phyloP scores from a whole-genome alignment of 53 echinoderm and acorn worm species.

The Echinometra lucunter region DNA sequence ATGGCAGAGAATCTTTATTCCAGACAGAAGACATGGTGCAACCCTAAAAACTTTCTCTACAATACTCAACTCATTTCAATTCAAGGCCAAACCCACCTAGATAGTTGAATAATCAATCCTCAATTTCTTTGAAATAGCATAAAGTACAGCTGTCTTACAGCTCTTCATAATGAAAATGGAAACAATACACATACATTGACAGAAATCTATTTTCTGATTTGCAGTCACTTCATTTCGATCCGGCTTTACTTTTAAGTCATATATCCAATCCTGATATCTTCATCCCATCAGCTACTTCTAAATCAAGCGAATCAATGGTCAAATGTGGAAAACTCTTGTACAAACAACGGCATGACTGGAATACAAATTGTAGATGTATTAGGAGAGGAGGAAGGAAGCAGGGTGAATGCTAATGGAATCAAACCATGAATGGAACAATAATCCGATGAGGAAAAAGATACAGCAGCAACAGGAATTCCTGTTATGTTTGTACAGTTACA shows the following conservation, averaged over 20 bases:
- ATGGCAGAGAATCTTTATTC: no score
- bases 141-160: neutral
- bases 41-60: no score
- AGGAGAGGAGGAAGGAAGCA: neutral
- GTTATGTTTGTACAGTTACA: neutral
- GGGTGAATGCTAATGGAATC: neutral
- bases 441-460: neutral
- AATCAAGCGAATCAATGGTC: conserved; percentile 30
- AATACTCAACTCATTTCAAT: no score
- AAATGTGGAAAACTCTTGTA: neutral
- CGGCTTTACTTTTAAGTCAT: neutral
- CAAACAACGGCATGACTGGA: neutral
- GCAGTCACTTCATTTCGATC: neutral
- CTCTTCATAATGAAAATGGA: neutral
- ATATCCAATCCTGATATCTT: neutral
- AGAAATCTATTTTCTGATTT: neutral
- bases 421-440: neutral
- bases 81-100: no score
- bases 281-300: neutral
- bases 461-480: neutral
- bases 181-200: neutral
- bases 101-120: neutral
- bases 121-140: neutral
- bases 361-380: neutral
- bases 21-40: no score